These are phyloP conservation scores for Drosophila sucinea DNA, from an alignment of 1,140 invertebrate genomes.

Conservation along the genomic window DNA sequence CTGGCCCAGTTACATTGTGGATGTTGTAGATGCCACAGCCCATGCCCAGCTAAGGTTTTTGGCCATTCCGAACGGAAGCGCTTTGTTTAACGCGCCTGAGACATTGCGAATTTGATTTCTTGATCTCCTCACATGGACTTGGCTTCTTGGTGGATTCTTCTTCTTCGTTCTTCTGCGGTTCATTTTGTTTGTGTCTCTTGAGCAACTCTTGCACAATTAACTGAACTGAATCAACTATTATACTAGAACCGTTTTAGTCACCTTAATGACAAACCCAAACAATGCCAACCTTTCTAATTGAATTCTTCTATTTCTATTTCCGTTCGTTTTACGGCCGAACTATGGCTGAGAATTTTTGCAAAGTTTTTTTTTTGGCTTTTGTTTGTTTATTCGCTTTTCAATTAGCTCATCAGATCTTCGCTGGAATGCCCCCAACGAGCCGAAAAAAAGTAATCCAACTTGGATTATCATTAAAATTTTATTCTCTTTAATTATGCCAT, in stretches of 20 bases:
- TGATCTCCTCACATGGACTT: slow-evolving; percentile 22
- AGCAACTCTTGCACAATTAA: slow-evolving; percentile 59
- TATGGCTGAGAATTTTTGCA: slow-evolving; percentile 22
- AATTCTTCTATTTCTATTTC: neutral
- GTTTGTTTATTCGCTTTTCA: slow-evolving; percentile 16
- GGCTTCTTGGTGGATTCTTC: slow-evolving; percentile 11
- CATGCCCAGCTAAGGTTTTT: slow-evolving; percentile 32
- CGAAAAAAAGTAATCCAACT: slow-evolving; percentile 9
- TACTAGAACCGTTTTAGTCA: slow-evolving; percentile 40
- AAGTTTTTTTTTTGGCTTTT: neutral
- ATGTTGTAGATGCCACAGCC: slow-evolving; percentile 12
- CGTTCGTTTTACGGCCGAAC: slow-evolving; percentile 24
- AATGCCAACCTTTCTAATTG: slow-evolving; percentile 45
- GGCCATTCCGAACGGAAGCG: slow-evolving; percentile 64
- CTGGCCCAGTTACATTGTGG: slow-evolving; percentile 53
- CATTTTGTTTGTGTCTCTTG: slow-evolving; percentile 22
- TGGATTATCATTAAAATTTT: slow-evolving; percentile 26
- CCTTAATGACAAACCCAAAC: slow-evolving; percentile 5
- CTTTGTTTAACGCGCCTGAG: slow-evolving; percentile 67
- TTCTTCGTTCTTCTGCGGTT: slow-evolving; percentile 43
- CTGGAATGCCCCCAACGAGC: neutral
- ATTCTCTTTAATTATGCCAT: slow-evolving; percentile 40
- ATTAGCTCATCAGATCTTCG: slow-evolving; percentile 9
- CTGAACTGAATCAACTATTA: slow-evolving; percentile 46
- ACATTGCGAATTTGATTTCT: slow-evolving; percentile 44